Base-by-base conservation (phyloP, 2,888 invertebrate genomes). In the Xanthorhoe spadicearia region DNA sequence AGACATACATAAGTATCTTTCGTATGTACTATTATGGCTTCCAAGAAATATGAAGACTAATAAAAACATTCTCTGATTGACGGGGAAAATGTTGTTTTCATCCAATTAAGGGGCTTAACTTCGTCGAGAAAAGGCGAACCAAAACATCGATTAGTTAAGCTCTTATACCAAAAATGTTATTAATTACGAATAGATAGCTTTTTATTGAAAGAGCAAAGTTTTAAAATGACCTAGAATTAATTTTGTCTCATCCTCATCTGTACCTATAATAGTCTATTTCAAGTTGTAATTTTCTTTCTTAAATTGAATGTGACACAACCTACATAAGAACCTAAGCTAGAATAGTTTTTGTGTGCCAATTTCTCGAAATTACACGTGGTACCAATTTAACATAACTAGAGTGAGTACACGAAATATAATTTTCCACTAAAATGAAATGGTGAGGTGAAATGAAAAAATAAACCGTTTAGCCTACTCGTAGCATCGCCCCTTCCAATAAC, bases 361-460 rank as follows among this genome's bases (percentile, higher is more conserved):
- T n/a, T 32, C 7, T 32, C 5, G 0, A 32, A 32, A 32, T 32
- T 58, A 43, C 38, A 15, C 18, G 43, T 51, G 18, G 10, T 50
- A 23, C 38, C 49, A 54, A 59, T 64, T 64, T 55, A 1, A 18
- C 43, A 17, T 43, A 62, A 55, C 55, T 55, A 38, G 49, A 28
- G 50, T 50, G 9, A 28, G 32, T 32, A 7, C 61, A 35, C n/a
- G 18, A 23, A 23, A 57, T 51, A 58, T 63, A 52, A 63, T 57
- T 63, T 53, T 43, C 18, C 19, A 52, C 32, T 18, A 1, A 58
- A 52, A 57, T 35, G 58, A 52, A 63, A 63, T 10, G 32, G 63
- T 17, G 46, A 55, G 38, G 54, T 55, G 15, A 64, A 59, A 60
- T 58, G 54, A 54, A 64, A 64, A 55, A 56, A 50, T 64, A 60